Percentiles rank a stretch among this genome's conserved stretches.
Evolutionary conservation across 2,888 invertebrate genomes (phyloP).

Genomic region (Pyrocoelia pectoralis): DNA sequence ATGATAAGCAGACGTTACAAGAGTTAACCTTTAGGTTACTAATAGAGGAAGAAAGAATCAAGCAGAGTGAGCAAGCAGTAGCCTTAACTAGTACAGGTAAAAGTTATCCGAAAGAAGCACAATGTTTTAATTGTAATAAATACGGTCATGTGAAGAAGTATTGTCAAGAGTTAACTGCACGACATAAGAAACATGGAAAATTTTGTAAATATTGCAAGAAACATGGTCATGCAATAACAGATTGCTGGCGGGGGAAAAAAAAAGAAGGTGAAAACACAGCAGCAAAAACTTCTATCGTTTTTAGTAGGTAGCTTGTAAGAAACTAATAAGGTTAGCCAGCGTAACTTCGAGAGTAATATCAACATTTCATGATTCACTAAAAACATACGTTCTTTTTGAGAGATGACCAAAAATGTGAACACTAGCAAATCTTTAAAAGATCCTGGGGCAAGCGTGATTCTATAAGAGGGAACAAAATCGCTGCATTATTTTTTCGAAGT

Average conservation of each 20-base stretch:
- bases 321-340: too few species aligned
- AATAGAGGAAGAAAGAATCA: slow-evolving; percentile 3
- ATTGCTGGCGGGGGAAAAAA: background rate
- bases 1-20: slow-evolving; percentile 1
- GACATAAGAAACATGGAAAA: background rate
- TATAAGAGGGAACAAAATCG: too few species aligned
- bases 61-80: slow-evolving; percentile 4
- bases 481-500: too few species aligned
- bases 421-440: too few species aligned
- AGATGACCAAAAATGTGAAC: too few species aligned
- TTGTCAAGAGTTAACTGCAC: background rate
- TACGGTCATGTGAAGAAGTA: background rate
- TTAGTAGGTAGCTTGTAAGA: too few species aligned
- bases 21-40: background rate
- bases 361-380: too few species aligned
- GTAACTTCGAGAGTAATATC: too few species aligned
- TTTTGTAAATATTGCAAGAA: slow-evolving; percentile 2
- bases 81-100: background rate
- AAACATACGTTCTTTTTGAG: too few species aligned
- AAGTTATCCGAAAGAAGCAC: slow-evolving; percentile 4
- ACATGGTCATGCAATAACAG: background rate
- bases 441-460: too few species aligned
- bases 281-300: background rate
- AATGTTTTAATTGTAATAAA: background rate
- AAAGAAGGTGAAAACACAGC: slow-evolving; percentile 4